Evolutionary conservation across 2,113 vertebrate species (phyloP), one percentile per base, ranked within the genome.

Genomic region (Pitta sordida): DNA sequence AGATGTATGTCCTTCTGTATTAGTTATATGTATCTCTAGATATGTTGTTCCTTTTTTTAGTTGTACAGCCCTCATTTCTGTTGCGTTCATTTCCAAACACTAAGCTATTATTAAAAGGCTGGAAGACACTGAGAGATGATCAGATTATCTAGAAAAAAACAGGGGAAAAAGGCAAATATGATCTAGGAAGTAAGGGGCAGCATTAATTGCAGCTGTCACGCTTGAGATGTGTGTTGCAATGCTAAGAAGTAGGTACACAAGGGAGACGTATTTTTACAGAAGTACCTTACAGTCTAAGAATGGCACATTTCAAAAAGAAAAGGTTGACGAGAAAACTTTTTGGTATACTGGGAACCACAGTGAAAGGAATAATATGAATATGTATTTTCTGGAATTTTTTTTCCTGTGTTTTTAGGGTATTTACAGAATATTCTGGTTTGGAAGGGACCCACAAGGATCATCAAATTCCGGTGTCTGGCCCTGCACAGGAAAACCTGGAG

Each of bases 231-330:
- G 44, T 37, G 12, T 29, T 52, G 18, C 36, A 71, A 11, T 43
- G 9, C 27, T 46, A 20, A n/a, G 10, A 64, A 18, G 30, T 43
- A 23, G 8, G 2, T 34, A 53, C 1, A 0, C 5, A 4, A 27
- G 10, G 23, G 5, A 23, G 32, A 52, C 6, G 11, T 12, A 7
- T 7, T 7, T 15, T 69, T 81, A 15, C 7, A 41, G 32, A 79
- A 76, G 11, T n/a, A 37, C 2, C 18, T 73, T 43, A 23, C 17
- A 34, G 20, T 15, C 11, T 55, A 24, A 36, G 15, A 69, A 18
- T n/a, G 18, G 8, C 17, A 51, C 10, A 37, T 8, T 46, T 41
- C 3, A 34, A 37, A 85, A 67, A n/a, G 2, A 63, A 79, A 70
- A 2, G 1, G 17, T 5, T 75, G 29, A 59, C 4, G 58, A 86